Conservation (phyloP, 2,113 vertebrate species). For the Regulus satrapa region DNA sequence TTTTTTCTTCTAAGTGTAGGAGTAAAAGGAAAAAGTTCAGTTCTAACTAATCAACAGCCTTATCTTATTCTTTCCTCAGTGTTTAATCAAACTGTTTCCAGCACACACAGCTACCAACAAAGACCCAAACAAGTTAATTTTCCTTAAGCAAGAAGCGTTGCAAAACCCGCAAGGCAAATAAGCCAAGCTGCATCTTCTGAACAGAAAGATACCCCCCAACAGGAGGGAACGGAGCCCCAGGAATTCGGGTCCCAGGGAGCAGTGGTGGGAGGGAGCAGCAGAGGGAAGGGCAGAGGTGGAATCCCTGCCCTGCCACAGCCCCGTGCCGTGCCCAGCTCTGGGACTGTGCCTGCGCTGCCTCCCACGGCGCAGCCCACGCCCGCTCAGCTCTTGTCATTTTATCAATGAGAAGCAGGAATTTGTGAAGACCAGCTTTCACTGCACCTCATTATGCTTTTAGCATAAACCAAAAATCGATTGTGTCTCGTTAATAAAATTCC, state of each 20-base stretch:
- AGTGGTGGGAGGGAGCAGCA: not conserved
- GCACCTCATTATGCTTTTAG: constrained; percentile 2
- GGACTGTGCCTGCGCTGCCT: not conserved
- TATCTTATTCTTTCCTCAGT: not conserved
- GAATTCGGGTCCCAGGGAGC: too few relatives aligned
- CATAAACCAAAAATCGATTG: constrained; percentile 20
- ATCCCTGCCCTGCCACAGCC: not conserved
- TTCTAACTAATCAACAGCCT: not conserved
- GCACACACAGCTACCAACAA: not conserved
- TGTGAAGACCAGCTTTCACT: not conserved
- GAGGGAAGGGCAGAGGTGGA: not conserved
- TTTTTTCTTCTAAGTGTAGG: not conserved
- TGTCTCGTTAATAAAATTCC: constrained; percentile 42
- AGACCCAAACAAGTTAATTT: not conserved
- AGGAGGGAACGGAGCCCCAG: not conserved
- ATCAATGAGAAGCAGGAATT: constrained; percentile 6
- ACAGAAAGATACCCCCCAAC: not conserved
- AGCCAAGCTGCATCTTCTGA: not conserved
- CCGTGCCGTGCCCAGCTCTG: not conserved
- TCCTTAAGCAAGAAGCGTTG: not conserved
- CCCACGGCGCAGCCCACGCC: rapidly evolving
- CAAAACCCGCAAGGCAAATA: not conserved
- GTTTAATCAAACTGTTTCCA: not conserved
- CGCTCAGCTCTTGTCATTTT: not conserved
- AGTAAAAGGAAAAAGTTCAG: not conserved